Evolutionary conservation across 2,797 vertebrate genomes (phyloP).

Genomic region (Sphenopsis melanotis): DNA sequence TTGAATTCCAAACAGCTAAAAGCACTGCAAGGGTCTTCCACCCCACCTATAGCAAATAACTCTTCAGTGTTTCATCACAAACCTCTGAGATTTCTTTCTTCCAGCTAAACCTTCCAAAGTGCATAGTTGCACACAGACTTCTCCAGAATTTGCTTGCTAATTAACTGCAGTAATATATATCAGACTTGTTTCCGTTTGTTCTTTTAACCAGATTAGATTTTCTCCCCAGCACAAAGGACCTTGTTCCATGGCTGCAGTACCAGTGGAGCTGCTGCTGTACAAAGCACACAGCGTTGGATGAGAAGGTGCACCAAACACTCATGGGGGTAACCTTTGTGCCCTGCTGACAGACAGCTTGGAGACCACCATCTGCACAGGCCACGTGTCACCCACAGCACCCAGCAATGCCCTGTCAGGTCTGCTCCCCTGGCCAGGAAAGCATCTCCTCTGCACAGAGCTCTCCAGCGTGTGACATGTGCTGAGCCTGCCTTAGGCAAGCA

Average conservation of each 20-base stretch:
- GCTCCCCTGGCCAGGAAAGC: neutral
- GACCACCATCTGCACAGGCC: neutral
- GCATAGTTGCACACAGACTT: neutral
- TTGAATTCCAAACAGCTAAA: neutral
- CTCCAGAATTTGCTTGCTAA: neutral
- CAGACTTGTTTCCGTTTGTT: neutral
- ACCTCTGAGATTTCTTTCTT: neutral
- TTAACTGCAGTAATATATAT: neutral
- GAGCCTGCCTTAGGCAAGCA: neutral
- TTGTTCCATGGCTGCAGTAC: neutral
- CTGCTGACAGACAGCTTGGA: rapidly evolving
- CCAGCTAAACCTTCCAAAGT: neutral
- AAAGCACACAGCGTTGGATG: neutral
- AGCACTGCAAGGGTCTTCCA: neutral
- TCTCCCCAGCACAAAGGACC: neutral
- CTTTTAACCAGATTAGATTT: neutral
- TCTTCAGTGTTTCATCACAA: neutral
- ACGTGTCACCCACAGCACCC: rapidly evolving
- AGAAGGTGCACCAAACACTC: neutral
- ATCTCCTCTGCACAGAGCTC: neutral
- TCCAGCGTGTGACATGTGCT: rapidly evolving
- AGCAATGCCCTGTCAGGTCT: neutral
- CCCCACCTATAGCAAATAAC: neutral
- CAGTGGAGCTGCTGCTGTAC: neutral
- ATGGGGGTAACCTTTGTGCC: rapidly evolving